Evolutionary conservation across 2,888 invertebrate genomes (phyloP).

Genomic region (Chelonus formosanus): DNA sequence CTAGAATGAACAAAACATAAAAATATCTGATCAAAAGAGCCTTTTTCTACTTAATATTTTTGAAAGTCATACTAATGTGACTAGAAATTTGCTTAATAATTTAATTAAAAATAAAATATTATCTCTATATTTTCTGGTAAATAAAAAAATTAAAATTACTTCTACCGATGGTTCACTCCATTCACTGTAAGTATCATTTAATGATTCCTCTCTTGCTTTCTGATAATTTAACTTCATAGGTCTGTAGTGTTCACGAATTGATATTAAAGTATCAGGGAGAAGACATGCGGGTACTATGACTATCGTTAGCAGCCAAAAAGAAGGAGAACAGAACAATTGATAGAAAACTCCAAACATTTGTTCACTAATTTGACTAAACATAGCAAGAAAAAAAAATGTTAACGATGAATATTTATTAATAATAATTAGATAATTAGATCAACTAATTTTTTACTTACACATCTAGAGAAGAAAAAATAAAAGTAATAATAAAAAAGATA

Average conservation of each 20-base stretch:
- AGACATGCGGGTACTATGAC: slow-evolving; percentile 67
- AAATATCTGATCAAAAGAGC: too few species aligned
- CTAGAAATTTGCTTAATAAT: too few species aligned
- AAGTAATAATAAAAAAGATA: slow-evolving; percentile 68
- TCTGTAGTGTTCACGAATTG: slow-evolving; percentile 46
- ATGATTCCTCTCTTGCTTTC: slow-evolving; percentile 30
- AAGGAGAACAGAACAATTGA: slow-evolving; percentile 68
- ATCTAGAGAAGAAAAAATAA: slow-evolving; percentile 69
- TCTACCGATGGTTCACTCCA: slow-evolving; percentile 34
- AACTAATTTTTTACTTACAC: slow-evolving; percentile 67
- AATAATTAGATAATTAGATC: slow-evolving; percentile 4
- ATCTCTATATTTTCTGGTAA: not conserved
- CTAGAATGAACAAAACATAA: slow-evolving; percentile 31
- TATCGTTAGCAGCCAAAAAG: slow-evolving; percentile 71
- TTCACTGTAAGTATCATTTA: slow-evolving; percentile 37
- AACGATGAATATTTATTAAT: slow-evolving; percentile 7
- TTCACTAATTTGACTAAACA: slow-evolving; percentile 65
- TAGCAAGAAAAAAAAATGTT: slow-evolving; percentile 12
- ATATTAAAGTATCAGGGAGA: slow-evolving; percentile 68
- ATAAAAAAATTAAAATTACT: slow-evolving; percentile 27
- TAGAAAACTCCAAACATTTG: slow-evolving; percentile 72
- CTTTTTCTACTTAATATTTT: too few species aligned
- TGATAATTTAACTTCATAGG: slow-evolving; percentile 44
- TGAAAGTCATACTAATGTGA: too few species aligned
- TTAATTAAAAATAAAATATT: too few species aligned